phyloP scores from a whole-genome alignment of 2,113 vertebrate species.

The Labeo rohita region DNA sequence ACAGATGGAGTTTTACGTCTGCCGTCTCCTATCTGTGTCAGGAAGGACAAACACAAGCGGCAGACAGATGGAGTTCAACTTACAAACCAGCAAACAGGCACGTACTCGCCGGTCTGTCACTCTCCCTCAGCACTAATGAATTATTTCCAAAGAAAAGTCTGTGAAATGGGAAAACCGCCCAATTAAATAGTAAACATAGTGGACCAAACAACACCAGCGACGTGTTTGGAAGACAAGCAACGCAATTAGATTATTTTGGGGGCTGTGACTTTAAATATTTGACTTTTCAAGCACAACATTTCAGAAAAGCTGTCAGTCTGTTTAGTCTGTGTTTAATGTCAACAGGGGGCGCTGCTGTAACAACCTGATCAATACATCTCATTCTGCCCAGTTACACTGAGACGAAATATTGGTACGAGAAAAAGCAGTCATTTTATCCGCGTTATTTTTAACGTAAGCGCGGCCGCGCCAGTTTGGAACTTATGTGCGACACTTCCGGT shows the following conservation, averaged over 20 bases:
- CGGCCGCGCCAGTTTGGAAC: no score
- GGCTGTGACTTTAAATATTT: no score
- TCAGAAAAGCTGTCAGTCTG: no score
- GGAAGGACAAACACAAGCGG: neutral
- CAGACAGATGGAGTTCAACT: constrained; percentile 53
- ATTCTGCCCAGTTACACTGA: neutral
- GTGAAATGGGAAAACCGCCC: neutral
- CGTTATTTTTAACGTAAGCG: no score
- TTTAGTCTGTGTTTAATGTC: neutral
- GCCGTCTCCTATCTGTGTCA: constrained; percentile 29
- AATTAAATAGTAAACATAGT: neutral
- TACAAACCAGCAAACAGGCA: constrained; percentile 33
- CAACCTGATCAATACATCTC: neutral
- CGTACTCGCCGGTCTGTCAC: neutral
- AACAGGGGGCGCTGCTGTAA: neutral
- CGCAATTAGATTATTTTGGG: neutral
- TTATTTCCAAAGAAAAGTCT: neutral
- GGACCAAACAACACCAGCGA: neutral
- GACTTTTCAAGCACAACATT: no score
- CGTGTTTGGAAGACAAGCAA: no score
- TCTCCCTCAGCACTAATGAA: neutral
- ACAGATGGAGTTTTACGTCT: constrained; percentile 55
- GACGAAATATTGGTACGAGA: neutral
- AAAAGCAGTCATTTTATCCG: neutral
- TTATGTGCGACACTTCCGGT: no score